Percentiles rank a stretch among this genome's conserved stretches.
Conservation (phyloP, 30 jellyfish, hydroid and myxozoan genomes). For the Cassiopea andromeda region DNA sequence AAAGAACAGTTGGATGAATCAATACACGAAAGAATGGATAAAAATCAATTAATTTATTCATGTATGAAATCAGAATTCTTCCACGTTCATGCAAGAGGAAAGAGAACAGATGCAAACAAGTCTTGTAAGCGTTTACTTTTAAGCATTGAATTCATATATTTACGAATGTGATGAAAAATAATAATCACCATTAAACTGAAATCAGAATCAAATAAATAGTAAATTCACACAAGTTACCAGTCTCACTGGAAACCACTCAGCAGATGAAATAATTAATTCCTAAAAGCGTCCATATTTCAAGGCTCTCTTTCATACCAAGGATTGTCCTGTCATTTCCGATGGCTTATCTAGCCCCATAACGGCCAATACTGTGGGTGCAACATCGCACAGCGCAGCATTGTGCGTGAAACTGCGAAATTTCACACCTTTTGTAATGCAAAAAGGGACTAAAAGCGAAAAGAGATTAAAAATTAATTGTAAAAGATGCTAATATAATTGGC, state of each 20-base stretch:
- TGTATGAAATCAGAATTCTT: not conserved
- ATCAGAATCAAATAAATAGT: not conserved
- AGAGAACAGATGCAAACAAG: not conserved
- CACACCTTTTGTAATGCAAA: conserved; percentile 81
- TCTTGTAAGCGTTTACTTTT: not conserved
- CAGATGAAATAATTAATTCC: not conserved
- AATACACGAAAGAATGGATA: not conserved
- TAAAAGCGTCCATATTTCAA: not conserved
- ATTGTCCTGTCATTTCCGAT: conserved; percentile 95
- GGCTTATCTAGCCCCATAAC: conserved; percentile 94
- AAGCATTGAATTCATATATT: not conserved
- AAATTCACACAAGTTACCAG: conserved; percentile 42
- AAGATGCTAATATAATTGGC: not conserved
- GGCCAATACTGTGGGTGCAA: conserved; percentile 90
- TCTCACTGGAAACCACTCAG: not conserved
- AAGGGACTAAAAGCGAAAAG: conserved; percentile 74
- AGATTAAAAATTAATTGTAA: no score
- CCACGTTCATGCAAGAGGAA: no score
- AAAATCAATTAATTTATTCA: not conserved
- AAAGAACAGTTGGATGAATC: not conserved
- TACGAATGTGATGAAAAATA: not conserved
- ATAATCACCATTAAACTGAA: not conserved
- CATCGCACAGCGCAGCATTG: conserved; percentile 99
- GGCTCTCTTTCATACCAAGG: conserved; percentile 54
- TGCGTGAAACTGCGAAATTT: conserved; percentile 75